Percentiles rank a stretch among this genome's conserved stretches.
These are phyloP conservation scores for Scaeva pyrastri DNA, from an alignment of 2,888 invertebrate genomes.

Conservation along the genomic window DNA sequence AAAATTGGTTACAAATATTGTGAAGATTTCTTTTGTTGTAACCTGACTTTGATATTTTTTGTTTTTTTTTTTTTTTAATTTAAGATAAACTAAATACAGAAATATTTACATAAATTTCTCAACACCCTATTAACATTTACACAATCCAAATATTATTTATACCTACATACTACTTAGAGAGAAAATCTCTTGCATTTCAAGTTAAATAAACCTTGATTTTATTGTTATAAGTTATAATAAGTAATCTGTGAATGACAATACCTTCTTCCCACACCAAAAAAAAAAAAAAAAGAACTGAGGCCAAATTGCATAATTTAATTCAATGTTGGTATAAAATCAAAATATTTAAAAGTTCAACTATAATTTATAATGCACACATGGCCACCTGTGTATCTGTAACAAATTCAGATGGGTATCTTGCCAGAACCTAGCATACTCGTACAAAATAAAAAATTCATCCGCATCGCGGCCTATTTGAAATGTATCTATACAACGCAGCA, in stretches of 20 bases:
- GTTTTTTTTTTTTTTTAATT: too few species aligned
- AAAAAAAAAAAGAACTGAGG: too few species aligned
- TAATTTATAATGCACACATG: slow-evolving; percentile 42
- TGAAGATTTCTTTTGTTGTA: too few species aligned
- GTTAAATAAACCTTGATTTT: neutral
- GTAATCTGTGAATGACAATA: neutral
- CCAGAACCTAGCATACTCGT: too few species aligned
- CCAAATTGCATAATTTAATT: slow-evolving; percentile 24
- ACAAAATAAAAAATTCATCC: slow-evolving; percentile 20
- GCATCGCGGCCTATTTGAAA: slow-evolving; percentile 36
- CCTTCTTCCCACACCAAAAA: slow-evolving; percentile 12
- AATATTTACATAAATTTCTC: too few species aligned
- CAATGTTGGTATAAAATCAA: slow-evolving; percentile 21
- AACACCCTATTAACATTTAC: too few species aligned
- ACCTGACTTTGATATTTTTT: too few species aligned
- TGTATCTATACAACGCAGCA: slow-evolving; percentile 5
- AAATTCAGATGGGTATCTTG: slow-evolving; percentile 60
- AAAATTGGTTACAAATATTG: too few species aligned
- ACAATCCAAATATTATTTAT: neutral
- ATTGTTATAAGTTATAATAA: neutral
- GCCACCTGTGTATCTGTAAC: slow-evolving; percentile 43
- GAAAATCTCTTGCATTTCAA: neutral
- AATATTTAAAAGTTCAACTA: slow-evolving; percentile 54
- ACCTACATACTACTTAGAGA: neutral
- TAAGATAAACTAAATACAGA: too few species aligned